Base-by-base conservation (phyloP, 2,888 invertebrate species). In the Parasteatoda lunata region DNA sequence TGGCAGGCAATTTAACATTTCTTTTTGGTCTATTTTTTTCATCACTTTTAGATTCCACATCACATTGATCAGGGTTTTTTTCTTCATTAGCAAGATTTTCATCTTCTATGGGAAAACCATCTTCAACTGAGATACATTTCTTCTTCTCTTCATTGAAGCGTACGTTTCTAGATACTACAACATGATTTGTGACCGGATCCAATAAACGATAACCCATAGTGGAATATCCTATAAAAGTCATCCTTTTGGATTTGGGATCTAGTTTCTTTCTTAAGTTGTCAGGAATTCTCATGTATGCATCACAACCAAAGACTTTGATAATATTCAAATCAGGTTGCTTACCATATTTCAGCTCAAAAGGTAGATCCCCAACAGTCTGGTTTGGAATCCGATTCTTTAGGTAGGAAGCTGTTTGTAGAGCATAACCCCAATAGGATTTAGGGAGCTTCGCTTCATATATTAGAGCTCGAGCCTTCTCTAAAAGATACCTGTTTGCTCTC, bases 401-500 rank as follows among this genome's bases (percentile, higher is more conserved):
- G 71, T 89, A 90, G n/a, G 82, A 86, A 45, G 88, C 84, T 9
- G 89, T 89, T 65, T 76, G 69, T 30, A 89, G 71, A 45, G 89
- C 90, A 66, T 90, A 89, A 5, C 87, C 89, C 89, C 89, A 90
- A 66, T 89, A 89, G 9, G 51, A 69, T 66, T 88, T 88, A 9
- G 89, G 82, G 15, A 90, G 79, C 66, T 79, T 84, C 9, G 80
- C 69, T 15, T 85, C 77, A 71, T 30, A 54, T 54, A 86, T 76
- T 48, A 86, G 59, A 80, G 76, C 88, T 15, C 89, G 11, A 9
- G 87, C 89, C 66, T 84, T 88, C 68, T 90, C 90, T 45, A 89
- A 69, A 11, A 89, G 65, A 45, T 89, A 90, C 11, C 88, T 73
- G 70, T 90, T 90, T 77, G 89, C 84, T 51, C 89, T 65, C 71